Conservation (phyloP, 2,113 vertebrate species). For the Indicator indicator region DNA sequence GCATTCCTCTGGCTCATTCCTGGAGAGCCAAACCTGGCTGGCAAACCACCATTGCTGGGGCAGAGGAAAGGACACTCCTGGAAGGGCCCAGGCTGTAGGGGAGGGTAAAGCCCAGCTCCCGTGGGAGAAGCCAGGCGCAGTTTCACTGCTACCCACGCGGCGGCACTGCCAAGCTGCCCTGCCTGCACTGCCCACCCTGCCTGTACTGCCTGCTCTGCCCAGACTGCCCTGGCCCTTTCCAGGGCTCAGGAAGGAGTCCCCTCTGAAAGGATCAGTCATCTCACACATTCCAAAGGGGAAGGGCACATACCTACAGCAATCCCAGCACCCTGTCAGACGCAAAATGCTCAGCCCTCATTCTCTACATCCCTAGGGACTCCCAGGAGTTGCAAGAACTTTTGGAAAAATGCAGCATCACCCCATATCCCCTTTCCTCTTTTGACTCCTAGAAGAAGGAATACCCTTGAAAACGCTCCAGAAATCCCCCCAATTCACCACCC, state of each 20-base stretch:
- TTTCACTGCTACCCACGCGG: constrained; percentile 16
- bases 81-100: background rate
- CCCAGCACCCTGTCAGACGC: background rate
- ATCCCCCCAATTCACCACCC: background rate
- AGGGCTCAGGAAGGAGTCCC: rapidly evolving
- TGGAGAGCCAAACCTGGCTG: background rate
- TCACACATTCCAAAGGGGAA: background rate
- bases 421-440: background rate
- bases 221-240: background rate
- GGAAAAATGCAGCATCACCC: background rate
- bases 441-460: background rate
- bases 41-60: background rate
- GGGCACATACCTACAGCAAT: background rate
- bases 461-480: background rate
- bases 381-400: background rate
- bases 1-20: background rate
- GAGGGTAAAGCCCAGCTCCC: background rate
- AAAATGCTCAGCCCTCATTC: background rate
- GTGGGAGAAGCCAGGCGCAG: background rate
- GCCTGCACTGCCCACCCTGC: background rate
- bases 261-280: rapidly evolving
- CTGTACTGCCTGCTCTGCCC: background rate
- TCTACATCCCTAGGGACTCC: rapidly evolving
- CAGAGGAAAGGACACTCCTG: rapidly evolving
- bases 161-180: constrained; percentile 40